Percentiles rank a stretch among this genome's conserved stretches.
Evolutionary conservation across 1,140 invertebrate species (phyloP).

Genomic region (Lepidurus packardi): DNA sequence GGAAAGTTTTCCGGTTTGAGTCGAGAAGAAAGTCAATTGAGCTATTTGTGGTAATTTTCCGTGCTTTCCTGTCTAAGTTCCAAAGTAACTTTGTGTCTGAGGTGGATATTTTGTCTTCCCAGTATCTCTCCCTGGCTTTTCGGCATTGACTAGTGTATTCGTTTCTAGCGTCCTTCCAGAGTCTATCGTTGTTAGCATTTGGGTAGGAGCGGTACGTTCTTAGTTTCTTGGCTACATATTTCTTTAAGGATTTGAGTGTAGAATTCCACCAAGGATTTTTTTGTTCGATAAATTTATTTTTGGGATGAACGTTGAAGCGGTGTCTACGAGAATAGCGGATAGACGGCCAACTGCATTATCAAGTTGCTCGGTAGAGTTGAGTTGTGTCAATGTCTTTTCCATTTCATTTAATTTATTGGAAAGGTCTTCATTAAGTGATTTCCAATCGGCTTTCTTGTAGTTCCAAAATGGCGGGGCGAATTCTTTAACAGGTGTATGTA

Average conservation of each 20-base stretch:
- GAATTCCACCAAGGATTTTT: conserved; percentile 7
- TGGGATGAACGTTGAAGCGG: not conserved
- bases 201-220: not conserved
- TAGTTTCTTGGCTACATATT: not conserved
- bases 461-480: too few species aligned
- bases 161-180: conserved; percentile 23
- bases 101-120: not conserved
- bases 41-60: not conserved
- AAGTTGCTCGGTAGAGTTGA: not conserved
- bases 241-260: not conserved
- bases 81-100: not conserved
- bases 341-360: not conserved
- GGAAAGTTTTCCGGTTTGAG: not conserved
- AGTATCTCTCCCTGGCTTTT: not conserved
- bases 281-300: not conserved
- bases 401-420: too few species aligned
- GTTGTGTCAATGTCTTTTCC: too few species aligned
- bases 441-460: too few species aligned
- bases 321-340: not conserved
- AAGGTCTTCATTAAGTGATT: too few species aligned
- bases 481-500: not conserved
- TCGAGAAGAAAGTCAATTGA: conserved; percentile 9
- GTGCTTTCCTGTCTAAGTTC: not conserved
- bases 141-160: not conserved
- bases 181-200: not conserved